Percentiles rank a stretch among this genome's conserved stretches.
These are phyloP conservation scores for Heliothis virescens DNA, from an alignment of 1,140 invertebrate genomes.

Conservation along the genomic window DNA sequence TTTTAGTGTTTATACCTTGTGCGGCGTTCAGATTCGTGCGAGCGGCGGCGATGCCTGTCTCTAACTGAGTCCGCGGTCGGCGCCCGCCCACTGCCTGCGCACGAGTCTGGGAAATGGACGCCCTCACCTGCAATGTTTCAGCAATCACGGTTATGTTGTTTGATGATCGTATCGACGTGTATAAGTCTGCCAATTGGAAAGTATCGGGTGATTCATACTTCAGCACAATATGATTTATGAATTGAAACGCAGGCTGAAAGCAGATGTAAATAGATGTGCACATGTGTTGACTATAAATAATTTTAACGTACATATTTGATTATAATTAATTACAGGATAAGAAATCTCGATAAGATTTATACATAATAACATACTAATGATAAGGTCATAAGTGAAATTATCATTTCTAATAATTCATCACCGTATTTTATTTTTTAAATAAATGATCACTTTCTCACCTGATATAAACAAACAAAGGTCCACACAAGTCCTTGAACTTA, in stretches of 20 bases:
- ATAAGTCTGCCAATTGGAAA: constrained; percentile 35
- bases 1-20: constrained; percentile 76
- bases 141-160: constrained; percentile 56
- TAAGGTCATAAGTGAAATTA: too few relatives aligned
- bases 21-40: constrained; percentile 82
- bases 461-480: constrained; percentile 61
- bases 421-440: neutral
- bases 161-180: constrained; percentile 49
- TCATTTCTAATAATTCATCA: too few relatives aligned
- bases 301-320: neutral
- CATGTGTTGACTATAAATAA: neutral
- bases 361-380: too few relatives aligned
- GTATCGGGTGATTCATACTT: constrained; percentile 39
- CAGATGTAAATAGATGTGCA: constrained; percentile 24
- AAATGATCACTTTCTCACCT: constrained; percentile 60
- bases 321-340: neutral
- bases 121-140: constrained; percentile 78
- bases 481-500: constrained; percentile 76
- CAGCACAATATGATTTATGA: constrained; percentile 16
- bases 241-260: neutral
- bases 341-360: too few relatives aligned
- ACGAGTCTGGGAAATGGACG: constrained; percentile 50
- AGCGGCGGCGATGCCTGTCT: constrained; percentile 79
- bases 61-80: constrained; percentile 72
- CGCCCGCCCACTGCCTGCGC: constrained; percentile 73